Conservation (phyloP, 2,888 invertebrate genomes). For the Parnassius mnemosyne region DNA sequence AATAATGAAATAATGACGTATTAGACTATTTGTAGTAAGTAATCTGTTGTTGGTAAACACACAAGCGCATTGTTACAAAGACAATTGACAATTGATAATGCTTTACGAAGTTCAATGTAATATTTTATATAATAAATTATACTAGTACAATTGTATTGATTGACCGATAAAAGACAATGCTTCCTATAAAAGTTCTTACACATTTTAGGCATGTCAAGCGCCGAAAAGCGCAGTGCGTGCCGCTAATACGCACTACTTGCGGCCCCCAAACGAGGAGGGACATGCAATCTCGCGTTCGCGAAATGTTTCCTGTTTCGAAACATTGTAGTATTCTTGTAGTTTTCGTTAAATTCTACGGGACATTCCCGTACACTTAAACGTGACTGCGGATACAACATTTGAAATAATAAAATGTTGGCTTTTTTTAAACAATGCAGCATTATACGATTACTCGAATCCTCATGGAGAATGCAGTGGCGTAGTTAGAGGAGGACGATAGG, state of each 20-base stretch:
- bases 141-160: constrained; percentile 41
- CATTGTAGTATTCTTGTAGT: constrained; percentile 20
- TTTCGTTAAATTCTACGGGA: not conserved
- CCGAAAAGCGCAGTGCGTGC: constrained; percentile 45
- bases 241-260: constrained; percentile 54
- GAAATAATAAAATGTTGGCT: too few relatives aligned
- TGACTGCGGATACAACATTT: too few relatives aligned
- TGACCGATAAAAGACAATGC: constrained; percentile 53
- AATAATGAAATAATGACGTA: too few relatives aligned
- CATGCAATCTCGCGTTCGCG: constrained; percentile 57
- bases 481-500: too few relatives aligned
- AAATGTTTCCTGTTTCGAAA: constrained; percentile 55
- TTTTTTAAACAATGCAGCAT: too few relatives aligned
- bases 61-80: too few relatives aligned
- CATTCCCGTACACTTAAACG: not conserved
- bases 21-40: too few relatives aligned
- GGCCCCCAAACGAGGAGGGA: constrained; percentile 42
- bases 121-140: not conserved
- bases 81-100: too few relatives aligned
- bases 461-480: too few relatives aligned
- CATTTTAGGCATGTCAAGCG: constrained; percentile 53
- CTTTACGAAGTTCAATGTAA: too few relatives aligned
- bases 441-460: too few relatives aligned
- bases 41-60: too few relatives aligned
- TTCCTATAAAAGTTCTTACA: constrained; percentile 41